phyloP scores from a whole-genome alignment of 2,797 vertebrate species.

The Pagetopsis macropterus region DNA sequence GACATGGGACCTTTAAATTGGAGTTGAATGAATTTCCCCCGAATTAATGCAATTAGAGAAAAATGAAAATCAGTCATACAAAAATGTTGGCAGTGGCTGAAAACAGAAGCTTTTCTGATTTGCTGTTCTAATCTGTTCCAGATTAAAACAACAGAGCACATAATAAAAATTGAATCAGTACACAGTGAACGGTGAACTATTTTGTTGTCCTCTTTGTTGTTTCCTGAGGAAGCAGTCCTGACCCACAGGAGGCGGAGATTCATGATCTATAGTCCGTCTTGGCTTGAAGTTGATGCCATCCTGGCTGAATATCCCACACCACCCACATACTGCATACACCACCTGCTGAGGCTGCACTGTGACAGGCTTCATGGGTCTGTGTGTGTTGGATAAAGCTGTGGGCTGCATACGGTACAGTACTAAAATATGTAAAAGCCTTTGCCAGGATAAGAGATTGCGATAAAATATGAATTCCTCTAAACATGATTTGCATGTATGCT shows the following conservation, averaged over 20 bases:
- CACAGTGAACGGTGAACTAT: conserved; percentile 2
- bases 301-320: conserved; percentile 70
- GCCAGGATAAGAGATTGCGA: neutral
- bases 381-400: conserved; percentile 31
- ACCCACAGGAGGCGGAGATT: conserved; percentile 56
- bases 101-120: conserved; percentile 20
- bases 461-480: conserved; percentile 17
- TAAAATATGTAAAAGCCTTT: conserved; percentile 15
- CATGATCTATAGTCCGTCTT: conserved; percentile 64
- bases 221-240: conserved; percentile 51
- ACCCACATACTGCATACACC: conserved; percentile 64
- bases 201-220: conserved; percentile 22
- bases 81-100: conserved; percentile 26
- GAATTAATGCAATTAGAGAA: no score
- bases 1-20: no score
- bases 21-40: no score
- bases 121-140: conserved; percentile 16
- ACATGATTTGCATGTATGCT: conserved; percentile 8
- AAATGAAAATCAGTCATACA: neutral
- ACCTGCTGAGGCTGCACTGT: conserved; percentile 63
- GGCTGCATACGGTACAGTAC: conserved; percentile 24
- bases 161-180: neutral
- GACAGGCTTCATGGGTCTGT: conserved; percentile 47
- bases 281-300: conserved; percentile 66
- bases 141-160: neutral